These are phyloP conservation scores for Mus musculus DNA, from an alignment of 2,113 vertebrate species.

Conservation along the genomic window DNA sequence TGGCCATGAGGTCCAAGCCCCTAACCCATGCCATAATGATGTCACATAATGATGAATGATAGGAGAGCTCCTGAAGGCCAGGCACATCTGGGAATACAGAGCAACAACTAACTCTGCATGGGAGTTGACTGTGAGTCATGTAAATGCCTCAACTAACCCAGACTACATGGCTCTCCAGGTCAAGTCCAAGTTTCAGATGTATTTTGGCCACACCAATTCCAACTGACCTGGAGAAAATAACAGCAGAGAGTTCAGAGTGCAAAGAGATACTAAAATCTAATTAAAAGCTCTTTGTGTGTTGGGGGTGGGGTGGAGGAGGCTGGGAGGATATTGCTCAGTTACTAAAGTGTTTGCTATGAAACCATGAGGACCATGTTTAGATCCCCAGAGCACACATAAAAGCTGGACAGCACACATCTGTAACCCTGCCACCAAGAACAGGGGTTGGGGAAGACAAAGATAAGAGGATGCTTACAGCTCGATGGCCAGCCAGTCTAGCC, in stretches of 20 bases:
- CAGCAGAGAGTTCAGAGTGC: not conserved
- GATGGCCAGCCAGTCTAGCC: not conserved
- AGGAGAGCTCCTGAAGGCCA: not conserved
- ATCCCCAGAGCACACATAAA: not conserved
- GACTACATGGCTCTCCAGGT: not conserved
- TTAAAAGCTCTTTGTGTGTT: not conserved
- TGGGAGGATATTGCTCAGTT: not conserved
- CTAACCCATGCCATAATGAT: not conserved
- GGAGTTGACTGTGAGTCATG: not conserved
- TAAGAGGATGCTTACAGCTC: too few species aligned
- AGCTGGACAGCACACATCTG: not conserved
- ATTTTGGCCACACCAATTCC: not conserved
- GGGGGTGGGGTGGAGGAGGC: not conserved
- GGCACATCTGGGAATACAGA: not conserved
- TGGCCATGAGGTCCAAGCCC: accelerated
- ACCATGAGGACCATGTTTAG: not conserved
- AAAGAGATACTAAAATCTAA: not conserved
- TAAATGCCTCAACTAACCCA: not conserved
- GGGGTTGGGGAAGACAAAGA: not conserved
- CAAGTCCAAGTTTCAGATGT: not conserved
- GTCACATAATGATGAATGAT: not conserved
- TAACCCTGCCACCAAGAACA: not conserved
- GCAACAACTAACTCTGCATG: too few species aligned
- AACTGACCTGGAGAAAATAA: not conserved
- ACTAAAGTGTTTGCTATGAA: not conserved